phyloP scores from a whole-genome alignment of 2,797 vertebrate species.

The Trachops cirrhosus region DNA sequence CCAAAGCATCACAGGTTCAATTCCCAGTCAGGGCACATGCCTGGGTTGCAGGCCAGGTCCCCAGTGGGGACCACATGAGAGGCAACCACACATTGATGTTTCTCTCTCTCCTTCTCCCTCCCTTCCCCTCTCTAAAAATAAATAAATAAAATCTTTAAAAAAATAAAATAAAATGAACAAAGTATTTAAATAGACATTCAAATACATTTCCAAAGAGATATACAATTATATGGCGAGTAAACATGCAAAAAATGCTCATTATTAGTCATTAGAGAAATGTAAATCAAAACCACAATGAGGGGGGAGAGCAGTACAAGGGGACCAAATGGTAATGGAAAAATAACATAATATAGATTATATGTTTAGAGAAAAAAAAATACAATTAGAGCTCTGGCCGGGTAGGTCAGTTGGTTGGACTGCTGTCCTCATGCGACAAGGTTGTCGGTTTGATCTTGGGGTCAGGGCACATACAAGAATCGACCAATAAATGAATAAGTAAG shows the following conservation, averaged over 20 bases:
- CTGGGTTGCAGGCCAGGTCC: too few relatives aligned
- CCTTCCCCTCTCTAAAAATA: too few relatives aligned
- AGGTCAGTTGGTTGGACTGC: neutral
- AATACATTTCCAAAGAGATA: constrained; percentile 33
- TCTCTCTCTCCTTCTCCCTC: too few relatives aligned
- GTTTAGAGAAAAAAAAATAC: neutral
- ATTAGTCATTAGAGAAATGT: neutral
- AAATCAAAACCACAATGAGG: neutral
- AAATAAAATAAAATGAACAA: constrained; percentile 37
- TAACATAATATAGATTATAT: too few relatives aligned
- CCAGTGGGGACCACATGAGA: too few relatives aligned
- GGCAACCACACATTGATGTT: too few relatives aligned
- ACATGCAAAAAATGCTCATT: neutral
- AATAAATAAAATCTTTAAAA: too few relatives aligned
- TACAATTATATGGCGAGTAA: neutral
- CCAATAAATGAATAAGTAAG: neutral
- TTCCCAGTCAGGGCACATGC: too few relatives aligned
- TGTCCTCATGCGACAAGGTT: too few relatives aligned
- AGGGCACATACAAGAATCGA: neutral
- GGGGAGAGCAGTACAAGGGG: too few relatives aligned
- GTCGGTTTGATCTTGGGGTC: neutral
- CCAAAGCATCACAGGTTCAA: too few relatives aligned
- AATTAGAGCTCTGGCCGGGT: neutral
- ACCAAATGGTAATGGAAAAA: too few relatives aligned
- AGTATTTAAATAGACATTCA: constrained; percentile 15